phyloP scores from a whole-genome alignment of 2,797 vertebrate species.

The Dermochelys coriacea region DNA sequence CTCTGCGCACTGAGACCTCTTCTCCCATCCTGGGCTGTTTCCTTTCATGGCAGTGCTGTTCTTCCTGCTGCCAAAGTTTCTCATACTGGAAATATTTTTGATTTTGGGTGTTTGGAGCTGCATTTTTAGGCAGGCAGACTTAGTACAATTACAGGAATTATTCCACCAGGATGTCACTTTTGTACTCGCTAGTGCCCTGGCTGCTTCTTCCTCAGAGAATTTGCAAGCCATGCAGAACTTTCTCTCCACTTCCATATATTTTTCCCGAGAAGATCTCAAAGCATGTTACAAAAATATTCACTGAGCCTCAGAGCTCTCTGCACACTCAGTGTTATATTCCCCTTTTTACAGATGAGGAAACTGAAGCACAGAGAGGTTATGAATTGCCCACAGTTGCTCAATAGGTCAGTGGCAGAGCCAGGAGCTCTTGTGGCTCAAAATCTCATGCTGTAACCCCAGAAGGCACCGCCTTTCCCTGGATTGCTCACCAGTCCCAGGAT shows the following conservation, averaged over 20 bases:
- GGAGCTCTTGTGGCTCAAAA: background rate
- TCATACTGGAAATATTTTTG: constrained; percentile 20
- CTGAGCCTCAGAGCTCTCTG: background rate
- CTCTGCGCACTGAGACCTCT: background rate
- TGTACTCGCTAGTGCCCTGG: background rate
- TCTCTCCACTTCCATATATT: background rate
- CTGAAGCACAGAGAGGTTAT: background rate
- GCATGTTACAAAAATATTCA: background rate
- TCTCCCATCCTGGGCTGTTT: background rate
- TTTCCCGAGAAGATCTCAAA: background rate
- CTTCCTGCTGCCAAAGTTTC: background rate
- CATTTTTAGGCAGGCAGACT: background rate
- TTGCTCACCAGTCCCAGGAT: background rate
- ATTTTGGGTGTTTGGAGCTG: background rate
- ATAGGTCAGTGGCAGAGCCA: background rate
- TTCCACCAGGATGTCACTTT: background rate
- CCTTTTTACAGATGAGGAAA: background rate
- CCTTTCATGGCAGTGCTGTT: background rate
- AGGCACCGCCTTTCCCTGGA: background rate
- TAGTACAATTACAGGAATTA: constrained; percentile 13
- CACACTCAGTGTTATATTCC: background rate
- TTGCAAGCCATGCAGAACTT: background rate
- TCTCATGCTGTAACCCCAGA: background rate
- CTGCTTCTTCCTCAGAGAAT: background rate
- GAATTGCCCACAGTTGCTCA: background rate